These are phyloP conservation scores for Lasioglossum vierecki DNA, from an alignment of 2,888 invertebrate genomes.

Conservation along the genomic window DNA sequence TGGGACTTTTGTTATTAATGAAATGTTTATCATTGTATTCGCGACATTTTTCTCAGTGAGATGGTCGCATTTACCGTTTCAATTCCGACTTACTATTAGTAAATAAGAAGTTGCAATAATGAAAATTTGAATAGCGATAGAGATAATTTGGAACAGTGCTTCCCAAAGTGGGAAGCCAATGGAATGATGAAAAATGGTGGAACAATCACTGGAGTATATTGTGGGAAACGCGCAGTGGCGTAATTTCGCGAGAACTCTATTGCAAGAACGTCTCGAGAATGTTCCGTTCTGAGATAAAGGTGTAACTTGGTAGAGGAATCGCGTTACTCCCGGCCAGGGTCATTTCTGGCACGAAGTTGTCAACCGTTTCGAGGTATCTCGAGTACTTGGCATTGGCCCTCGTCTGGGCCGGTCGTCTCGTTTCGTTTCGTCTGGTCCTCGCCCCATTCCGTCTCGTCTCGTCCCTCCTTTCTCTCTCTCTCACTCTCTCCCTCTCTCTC, in stretches of 20 bases:
- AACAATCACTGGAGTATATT: neutral
- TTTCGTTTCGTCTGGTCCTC: conserved; percentile 49
- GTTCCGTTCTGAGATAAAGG: neutral
- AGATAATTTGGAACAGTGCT: too few species aligned
- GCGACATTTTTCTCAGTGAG: too few species aligned
- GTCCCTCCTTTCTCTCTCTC: too few species aligned
- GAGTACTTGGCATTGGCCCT: conserved; percentile 75
- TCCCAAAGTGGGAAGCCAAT: too few species aligned
- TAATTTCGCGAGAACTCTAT: neutral
- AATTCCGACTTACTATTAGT: too few species aligned
- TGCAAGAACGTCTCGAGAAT: neutral
- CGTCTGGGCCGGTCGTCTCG: conserved; percentile 57
- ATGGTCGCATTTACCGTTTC: too few species aligned
- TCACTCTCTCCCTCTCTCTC: neutral
- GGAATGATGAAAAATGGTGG: neutral
- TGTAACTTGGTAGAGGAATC: conserved; percentile 6
- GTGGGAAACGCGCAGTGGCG: neutral
- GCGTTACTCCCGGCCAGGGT: conserved; percentile 18
- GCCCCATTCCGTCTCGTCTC: conserved; percentile 37
- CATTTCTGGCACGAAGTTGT: conserved; percentile 53
- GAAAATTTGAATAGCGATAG: too few species aligned
- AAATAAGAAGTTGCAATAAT: too few species aligned
- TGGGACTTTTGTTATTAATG: neutral
- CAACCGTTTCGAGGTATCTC: conserved; percentile 68
- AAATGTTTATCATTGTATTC: too few species aligned